phyloP scores from a whole-genome alignment of 2,888 invertebrate genomes.

The Acanthosepion pharaonis region DNA sequence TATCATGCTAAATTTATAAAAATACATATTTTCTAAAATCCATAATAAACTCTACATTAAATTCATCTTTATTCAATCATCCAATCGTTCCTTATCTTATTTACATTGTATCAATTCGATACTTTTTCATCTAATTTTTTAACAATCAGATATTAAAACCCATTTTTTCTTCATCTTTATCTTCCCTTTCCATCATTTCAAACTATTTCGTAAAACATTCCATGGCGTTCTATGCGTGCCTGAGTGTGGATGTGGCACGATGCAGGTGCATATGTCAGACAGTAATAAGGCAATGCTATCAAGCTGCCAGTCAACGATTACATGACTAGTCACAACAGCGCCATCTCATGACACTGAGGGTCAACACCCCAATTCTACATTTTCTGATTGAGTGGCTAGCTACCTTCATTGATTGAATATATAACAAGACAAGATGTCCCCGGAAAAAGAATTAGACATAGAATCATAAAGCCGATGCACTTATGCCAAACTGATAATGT shows the following conservation, averaged over 20 bases:
- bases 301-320: constrained; percentile 33
- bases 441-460: background rate
- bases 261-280: constrained; percentile 20
- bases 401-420: background rate
- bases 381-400: background rate
- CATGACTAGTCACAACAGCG: constrained; percentile 9
- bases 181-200: background rate
- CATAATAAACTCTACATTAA: too few species aligned
- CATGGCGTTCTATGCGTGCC: background rate
- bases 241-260: background rate
- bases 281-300: background rate
- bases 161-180: background rate
- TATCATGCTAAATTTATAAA: too few species aligned
- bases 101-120: too few species aligned
- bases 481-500: background rate
- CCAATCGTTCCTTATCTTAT: too few species aligned
- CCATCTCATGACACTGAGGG: background rate
- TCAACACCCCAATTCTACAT: constrained; percentile 18
- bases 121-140: too few species aligned
- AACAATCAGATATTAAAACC: too few species aligned
- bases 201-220: background rate
- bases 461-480: background rate
- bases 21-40: too few species aligned
- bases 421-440: background rate
- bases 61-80: too few species aligned